Evolutionary conservation across 2,113 vertebrate genomes (phyloP).

Genomic region (Ranitomeya variabilis): DNA sequence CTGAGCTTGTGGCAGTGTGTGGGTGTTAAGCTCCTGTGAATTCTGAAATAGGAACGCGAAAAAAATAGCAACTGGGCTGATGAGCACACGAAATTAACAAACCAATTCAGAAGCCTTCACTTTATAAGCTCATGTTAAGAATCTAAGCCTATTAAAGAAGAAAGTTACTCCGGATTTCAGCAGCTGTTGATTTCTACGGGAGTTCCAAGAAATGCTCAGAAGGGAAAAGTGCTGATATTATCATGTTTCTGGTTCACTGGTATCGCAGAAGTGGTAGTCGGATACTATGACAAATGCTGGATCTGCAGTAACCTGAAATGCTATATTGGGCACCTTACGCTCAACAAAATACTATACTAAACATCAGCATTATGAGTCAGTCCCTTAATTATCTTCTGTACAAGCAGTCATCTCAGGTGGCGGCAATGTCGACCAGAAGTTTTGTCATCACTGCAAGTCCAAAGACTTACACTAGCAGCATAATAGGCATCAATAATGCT

Average conservation of each 20-base stretch:
- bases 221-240: neutral
- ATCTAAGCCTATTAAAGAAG: neutral
- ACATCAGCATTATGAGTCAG: no score
- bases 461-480: neutral
- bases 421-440: neutral
- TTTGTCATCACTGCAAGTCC: no score
- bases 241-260: neutral
- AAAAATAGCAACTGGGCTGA: constrained; percentile 37
- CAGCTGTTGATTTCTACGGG: neutral
- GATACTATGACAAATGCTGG: neutral
- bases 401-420: no score
- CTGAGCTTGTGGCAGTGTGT: constrained; percentile 42
- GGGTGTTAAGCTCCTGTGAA: constrained; percentile 49
- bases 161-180: neutral
- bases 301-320: neutral
- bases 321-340: neutral
- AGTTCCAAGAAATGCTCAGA: neutral
- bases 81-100: constrained; percentile 32
- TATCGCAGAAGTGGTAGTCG: neutral
- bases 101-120: constrained; percentile 6
- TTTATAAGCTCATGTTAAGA: neutral
- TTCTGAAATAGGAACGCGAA: constrained; percentile 35
- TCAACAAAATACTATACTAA: neutral
- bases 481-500: neutral
- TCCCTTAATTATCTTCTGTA: no score